Percentiles rank a stretch among this genome's conserved stretches.
These are phyloP conservation scores for Corythornis cristatus DNA, from an alignment of 2,113 vertebrate species.

Conservation along the genomic window DNA sequence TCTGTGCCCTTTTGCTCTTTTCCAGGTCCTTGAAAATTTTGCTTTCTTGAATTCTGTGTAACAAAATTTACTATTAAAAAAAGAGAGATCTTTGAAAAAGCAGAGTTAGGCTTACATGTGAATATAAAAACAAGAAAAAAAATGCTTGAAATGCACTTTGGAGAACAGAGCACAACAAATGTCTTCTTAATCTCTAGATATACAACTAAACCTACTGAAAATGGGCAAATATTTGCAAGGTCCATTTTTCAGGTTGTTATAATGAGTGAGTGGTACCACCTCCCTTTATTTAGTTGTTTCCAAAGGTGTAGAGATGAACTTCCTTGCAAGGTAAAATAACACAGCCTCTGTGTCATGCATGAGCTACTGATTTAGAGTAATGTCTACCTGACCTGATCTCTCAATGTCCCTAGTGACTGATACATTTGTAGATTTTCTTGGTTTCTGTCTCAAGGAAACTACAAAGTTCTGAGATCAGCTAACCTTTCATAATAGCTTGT, in stretches of 20 bases:
- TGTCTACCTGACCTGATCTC: not conserved
- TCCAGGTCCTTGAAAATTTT: not conserved
- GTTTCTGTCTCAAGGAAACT: not conserved
- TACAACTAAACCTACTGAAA: not conserved
- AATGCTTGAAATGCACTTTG: not conserved
- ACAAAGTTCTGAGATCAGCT: not conserved
- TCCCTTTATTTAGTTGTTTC: not conserved
- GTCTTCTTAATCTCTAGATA: not conserved
- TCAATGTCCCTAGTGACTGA: accelerated
- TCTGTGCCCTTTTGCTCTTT: not conserved
- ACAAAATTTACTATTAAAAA: not conserved
- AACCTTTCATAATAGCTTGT: not conserved
- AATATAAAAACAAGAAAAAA: not conserved
- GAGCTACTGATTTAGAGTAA: not conserved
- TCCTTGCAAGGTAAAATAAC: not conserved
- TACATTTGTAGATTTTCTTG: not conserved
- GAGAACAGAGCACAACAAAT: not conserved
- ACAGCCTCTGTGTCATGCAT: not conserved
- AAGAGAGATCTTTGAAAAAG: not conserved
- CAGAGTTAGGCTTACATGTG: not conserved
- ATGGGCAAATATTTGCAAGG: not conserved
- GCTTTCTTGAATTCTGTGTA: not conserved
- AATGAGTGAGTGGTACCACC: not conserved
- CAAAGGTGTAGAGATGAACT: not conserved
- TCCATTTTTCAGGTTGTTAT: not conserved